phyloP scores from a whole-genome alignment of 2,888 invertebrate genomes.

The Sericinus montela region DNA sequence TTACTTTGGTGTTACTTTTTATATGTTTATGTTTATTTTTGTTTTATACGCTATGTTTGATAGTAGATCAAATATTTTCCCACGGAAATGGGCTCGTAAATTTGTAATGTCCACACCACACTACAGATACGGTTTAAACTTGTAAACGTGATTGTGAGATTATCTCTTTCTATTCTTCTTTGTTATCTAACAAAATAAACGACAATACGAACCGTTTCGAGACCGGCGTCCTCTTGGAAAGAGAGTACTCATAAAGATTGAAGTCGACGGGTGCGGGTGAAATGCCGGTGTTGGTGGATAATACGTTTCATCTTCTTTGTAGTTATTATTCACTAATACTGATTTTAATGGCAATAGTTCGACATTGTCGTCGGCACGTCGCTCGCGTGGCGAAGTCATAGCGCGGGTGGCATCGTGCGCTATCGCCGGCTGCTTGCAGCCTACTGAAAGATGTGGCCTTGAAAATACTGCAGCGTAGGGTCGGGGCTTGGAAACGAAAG shows the following conservation, averaged over 20 bases:
- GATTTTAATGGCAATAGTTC: conserved; percentile 70
- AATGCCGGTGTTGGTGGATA: conserved; percentile 54
- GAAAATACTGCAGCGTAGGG: conserved; percentile 35
- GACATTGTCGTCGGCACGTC: conserved; percentile 55
- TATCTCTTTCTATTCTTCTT: no score
- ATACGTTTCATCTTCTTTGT: conserved; percentile 63
- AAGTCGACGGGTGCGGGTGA: conserved; percentile 56
- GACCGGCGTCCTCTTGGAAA: conserved; percentile 73
- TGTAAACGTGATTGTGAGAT: no score
- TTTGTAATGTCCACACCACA: no score
- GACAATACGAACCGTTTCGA: conserved; percentile 58
- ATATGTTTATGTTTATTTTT: no score
- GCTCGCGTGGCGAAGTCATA: conserved; percentile 62
- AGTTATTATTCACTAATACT: conserved; percentile 64
- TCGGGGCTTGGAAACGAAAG: conserved; percentile 26
- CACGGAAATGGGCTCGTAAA: no score
- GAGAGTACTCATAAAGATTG: conserved; percentile 61
- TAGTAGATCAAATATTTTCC: no score
- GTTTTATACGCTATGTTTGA: no score
- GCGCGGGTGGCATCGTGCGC: conserved; percentile 54
- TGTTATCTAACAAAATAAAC: conserved; percentile 14
- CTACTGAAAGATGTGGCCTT: conserved; percentile 39
- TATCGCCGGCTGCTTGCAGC: conserved; percentile 48
- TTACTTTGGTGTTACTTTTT: no score
- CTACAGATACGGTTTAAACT: no score